Base-by-base conservation (phyloP, 2,888 invertebrate genomes). In the Celastrina argiolus region DNA sequence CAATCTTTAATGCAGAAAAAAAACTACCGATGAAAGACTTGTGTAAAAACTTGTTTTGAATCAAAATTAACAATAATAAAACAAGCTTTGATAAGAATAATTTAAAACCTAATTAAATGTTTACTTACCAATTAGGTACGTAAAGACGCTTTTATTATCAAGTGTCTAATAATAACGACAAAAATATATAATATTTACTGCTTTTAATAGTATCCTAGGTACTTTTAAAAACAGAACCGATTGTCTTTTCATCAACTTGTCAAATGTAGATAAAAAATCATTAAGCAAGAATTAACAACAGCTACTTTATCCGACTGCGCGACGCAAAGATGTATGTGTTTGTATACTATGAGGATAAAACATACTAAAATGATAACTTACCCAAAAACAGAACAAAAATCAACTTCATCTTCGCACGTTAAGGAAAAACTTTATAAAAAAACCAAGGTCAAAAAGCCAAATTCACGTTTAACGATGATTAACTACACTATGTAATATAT, bases 351-450 rank as follows among this genome's bases (percentile, higher is more conserved):
- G 8, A 45, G 18, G 18, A 45, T 45, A 10, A 31, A 45, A 45
- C 18, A 14, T 12, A 31, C 58, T 3, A 28, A 34, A 65, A 66
- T 51, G 69, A 58, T 69, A 78, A 86, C 89, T 90, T 71, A 90
- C 89, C 89, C 69, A 83, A 76, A 82, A 86, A 83, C 78, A 87
- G 74, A 69, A 83, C 71, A 69, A 81, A 75, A 76, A 73, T 79
- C 73, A 82, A 76, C 74, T 74, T 76, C 89, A 89, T 90, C 80
- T 76, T 75, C 75, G 73, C 73, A 72, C 76, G 72, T 74, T 81
- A 75, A 71, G 80, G 84, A 84, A 84, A 85, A 86, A 75, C 75
- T 65, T 56, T 68, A 64, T 75, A 75, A 73, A 73, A 75, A 66
- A 69, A 71, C 64, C 58, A 71, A 73, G 69, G 65, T 63, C 59